Conservation (phyloP, 2,113 vertebrate species). For the Clinocottus analis region DNA sequence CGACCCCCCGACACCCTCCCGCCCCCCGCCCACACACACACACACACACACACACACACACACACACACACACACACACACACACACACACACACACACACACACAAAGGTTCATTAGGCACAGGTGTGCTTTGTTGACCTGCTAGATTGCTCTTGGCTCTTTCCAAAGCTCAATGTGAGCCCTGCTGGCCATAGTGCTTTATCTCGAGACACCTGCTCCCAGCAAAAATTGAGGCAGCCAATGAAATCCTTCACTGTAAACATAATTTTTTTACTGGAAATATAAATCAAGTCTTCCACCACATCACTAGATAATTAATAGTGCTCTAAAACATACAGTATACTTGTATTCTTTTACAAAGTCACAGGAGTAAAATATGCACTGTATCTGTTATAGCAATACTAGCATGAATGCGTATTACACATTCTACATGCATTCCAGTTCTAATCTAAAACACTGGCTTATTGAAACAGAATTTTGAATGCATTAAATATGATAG, state of each 20-base stretch:
- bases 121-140: conserved; percentile 67
- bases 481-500: conserved; percentile 51
- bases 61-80: conserved; percentile 38
- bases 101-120: conserved; percentile 64
- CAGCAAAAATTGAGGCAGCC: conserved; percentile 46
- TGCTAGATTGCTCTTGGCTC: conserved; percentile 56
- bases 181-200: conserved; percentile 41
- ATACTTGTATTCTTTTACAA: conserved; percentile 31
- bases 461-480: conserved; percentile 42
- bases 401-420: conserved; percentile 30
- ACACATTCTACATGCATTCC: conserved; percentile 8
- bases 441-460: conserved; percentile 28
- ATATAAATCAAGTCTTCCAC: conserved; percentile 20
- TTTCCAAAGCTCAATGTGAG: conserved; percentile 36
- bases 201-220: conserved; percentile 55
- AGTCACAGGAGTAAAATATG: conserved; percentile 30
- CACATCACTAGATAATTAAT: conserved; percentile 31
- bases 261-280: conserved; percentile 43
- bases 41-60: conserved; percentile 24
- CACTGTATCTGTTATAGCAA: conserved; percentile 18
- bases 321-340: conserved; percentile 39
- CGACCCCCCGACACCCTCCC: too few relatives aligned
- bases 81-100: conserved; percentile 20
- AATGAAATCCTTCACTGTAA: conserved; percentile 55
- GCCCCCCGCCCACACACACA: too few relatives aligned